Percentiles rank a stretch among this genome's conserved stretches.
Conservation (phyloP, 2,113 vertebrate species). For the Pterocles gutturalis region DNA sequence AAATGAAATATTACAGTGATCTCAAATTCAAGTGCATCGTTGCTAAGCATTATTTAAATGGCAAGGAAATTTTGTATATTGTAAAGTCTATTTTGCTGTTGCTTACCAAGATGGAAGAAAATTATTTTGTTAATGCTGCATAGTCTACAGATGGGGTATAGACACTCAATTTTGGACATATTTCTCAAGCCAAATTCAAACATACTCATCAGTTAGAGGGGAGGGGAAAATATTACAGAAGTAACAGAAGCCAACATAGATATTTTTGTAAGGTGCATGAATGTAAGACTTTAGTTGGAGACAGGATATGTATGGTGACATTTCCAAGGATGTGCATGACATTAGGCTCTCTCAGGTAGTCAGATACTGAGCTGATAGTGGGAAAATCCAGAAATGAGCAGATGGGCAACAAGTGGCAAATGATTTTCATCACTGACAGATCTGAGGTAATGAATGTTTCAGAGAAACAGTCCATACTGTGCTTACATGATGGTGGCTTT, state of each 20-base stretch:
- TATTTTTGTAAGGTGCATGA: not conserved
- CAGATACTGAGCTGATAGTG: not conserved
- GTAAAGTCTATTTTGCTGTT: not conserved
- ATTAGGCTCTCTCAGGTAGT: not conserved
- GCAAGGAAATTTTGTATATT: not conserved
- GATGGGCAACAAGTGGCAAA: not conserved
- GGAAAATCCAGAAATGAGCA: not conserved
- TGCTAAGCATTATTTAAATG: not conserved
- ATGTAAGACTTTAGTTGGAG: not conserved
- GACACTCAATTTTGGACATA: not conserved
- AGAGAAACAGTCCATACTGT: not conserved
- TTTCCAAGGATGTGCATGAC: not conserved
- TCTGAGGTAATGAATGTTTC: not conserved
- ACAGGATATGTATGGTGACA: not conserved
- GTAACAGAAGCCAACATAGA: not conserved
- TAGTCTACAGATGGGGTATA: not conserved
- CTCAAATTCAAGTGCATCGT: not conserved
- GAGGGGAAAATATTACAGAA: not conserved
- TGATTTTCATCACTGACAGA: not conserved
- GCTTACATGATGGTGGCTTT: not conserved
- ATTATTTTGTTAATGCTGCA: not conserved
- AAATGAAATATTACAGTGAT: not conserved
- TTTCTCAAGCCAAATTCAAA: not conserved
- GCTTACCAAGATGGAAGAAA: not conserved
- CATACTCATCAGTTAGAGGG: not conserved